phyloP scores from a whole-genome alignment of 2,113 vertebrate species.

The Tympanuchus pallidicinctus region DNA sequence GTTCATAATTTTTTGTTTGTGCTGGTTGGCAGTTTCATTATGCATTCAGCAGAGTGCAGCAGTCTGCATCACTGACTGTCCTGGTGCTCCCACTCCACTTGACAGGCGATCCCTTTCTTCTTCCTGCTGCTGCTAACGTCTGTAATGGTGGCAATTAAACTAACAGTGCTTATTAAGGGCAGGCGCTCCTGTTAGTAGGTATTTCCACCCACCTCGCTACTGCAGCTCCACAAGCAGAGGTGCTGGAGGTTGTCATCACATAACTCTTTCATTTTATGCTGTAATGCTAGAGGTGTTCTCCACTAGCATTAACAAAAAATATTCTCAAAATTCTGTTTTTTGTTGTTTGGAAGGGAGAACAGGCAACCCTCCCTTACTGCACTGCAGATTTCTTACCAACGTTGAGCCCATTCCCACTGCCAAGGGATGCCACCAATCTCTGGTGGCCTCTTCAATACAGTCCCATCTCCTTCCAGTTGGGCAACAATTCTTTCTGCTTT shows the following conservation, averaged over 20 bases:
- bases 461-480: too few species aligned
- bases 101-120: not conserved
- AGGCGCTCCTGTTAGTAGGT: not conserved
- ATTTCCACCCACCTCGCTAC: not conserved
- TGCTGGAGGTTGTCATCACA: not conserved
- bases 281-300: not conserved
- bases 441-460: not conserved
- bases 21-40: not conserved
- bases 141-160: slow-evolving; percentile 7
- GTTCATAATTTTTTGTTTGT: not conserved
- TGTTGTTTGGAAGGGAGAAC: not conserved
- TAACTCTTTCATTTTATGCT: not conserved
- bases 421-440: not conserved
- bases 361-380: not conserved
- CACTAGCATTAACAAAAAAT: not conserved
- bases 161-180: not conserved
- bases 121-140: not conserved
- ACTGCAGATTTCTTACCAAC: not conserved
- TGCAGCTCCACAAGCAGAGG: not conserved
- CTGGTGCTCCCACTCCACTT: not conserved
- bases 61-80: not conserved
- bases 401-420: not conserved
- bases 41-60: not conserved
- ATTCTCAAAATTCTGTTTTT: not conserved
- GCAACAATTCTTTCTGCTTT: not conserved